These are phyloP conservation scores for Pyrocephalus nanus DNA, from an alignment of 2,797 vertebrate species.

Conservation along the genomic window DNA sequence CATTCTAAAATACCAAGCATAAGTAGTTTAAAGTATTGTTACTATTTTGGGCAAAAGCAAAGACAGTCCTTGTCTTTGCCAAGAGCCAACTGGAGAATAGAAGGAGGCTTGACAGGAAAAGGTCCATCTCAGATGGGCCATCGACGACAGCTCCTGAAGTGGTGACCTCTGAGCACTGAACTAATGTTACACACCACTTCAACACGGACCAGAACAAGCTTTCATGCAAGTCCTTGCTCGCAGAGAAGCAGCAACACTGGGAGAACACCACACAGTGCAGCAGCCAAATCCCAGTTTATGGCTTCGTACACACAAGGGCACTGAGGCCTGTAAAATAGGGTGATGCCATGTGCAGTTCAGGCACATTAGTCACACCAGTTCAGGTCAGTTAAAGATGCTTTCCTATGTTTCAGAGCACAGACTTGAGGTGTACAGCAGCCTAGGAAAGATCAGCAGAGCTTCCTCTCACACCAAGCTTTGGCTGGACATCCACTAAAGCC, in stretches of 20 bases:
- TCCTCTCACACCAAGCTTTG: not conserved
- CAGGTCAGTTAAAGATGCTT: not conserved
- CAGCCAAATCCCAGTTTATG: not conserved
- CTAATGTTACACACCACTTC: not conserved
- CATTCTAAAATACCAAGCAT: not conserved
- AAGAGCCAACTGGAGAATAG: not conserved
- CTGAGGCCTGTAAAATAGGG: fast-evolving
- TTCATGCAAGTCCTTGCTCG: not conserved
- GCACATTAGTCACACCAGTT: not conserved
- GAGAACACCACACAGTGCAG: not conserved
- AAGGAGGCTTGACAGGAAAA: not conserved
- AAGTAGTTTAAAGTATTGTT: slow-evolving; percentile 27
- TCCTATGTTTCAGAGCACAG: not conserved
- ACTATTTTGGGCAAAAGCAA: slow-evolving; percentile 42
- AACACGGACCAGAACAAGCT: not conserved
- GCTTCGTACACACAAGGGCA: not conserved
- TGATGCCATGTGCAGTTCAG: fast-evolving
- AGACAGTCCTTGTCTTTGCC: not conserved
- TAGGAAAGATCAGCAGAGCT: not conserved
- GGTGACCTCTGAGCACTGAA: not conserved
- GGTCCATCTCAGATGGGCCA: not conserved
- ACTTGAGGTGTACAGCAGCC: not conserved
- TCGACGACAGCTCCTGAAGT: not conserved
- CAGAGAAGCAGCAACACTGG: not conserved
- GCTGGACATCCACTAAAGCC: not conserved